Base-by-base conservation (phyloP, 2,888 invertebrate species). In the Drosophila eohydei region DNA sequence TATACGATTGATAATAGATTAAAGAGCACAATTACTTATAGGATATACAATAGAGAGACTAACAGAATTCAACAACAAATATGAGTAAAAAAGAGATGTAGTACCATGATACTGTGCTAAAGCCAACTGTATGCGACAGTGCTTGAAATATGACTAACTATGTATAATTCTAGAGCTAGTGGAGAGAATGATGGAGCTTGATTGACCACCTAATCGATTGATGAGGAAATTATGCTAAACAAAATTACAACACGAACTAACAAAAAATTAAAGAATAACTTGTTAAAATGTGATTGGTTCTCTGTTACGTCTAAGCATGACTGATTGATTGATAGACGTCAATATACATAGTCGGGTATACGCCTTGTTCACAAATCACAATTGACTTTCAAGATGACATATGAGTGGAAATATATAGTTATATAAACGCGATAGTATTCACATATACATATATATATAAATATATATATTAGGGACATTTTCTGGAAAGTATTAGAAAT, bases 181-280 rank as follows among this genome's bases (percentile, higher is more conserved):
- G 11, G 7, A 52, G 36, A 21, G 14, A 46, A 46, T 28, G 28
- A 57, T 14, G 9, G n/a, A 16, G 28, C 40, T 21, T 48, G 40
- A 69, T 51, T 46, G 8, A 12, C 14, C 46, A 28, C 0, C 14
- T 28, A n/a, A 48, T 34, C 52, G 36, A 56, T 46, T 70, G 63
- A 40, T 26, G n/a, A 16, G 26, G 9, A 32, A 34, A 16, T 8
- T 58, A 38, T 48, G n/a, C 16, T 14, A 40, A 11, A 58, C 21
- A 48, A 21, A 46, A n/a, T 50, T 30, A 50, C 36, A 59, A 21
- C 12, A 16, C 48, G 21, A 30, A 9, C 11, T 38, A 38, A 59
- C 30, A 40, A 50, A 59, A 30, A 8, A n/a, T n/a, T 38, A 16
- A 16, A n/a, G 7, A 28, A 7, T 55, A 41, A 32, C 30, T 48